phyloP scores from a whole-genome alignment of 2,797 vertebrate species.

The Enoplosus armatus region DNA sequence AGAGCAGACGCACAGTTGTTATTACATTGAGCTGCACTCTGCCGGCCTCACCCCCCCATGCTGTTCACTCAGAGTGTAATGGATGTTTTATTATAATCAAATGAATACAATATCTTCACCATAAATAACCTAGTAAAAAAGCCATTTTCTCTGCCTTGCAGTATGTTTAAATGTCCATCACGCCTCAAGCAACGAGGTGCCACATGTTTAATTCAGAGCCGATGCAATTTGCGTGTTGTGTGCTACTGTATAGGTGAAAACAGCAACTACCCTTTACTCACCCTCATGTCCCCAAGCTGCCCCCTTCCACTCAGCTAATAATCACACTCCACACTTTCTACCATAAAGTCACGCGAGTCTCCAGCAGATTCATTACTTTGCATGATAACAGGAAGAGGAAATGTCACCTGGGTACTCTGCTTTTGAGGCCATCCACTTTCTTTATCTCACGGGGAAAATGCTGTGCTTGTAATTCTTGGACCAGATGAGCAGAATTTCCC shows the following conservation, averaged over 20 bases:
- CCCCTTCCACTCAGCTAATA: constrained; percentile 48
- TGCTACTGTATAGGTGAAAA: constrained; percentile 52
- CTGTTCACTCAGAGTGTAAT: constrained; percentile 79
- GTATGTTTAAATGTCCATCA: constrained; percentile 83
- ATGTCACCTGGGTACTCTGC: constrained; percentile 53
- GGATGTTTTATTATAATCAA: constrained; percentile 88
- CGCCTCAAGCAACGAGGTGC: constrained; percentile 74
- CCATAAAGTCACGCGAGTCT: constrained; percentile 53
- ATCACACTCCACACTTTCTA: constrained; percentile 55
- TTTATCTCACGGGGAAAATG: constrained; percentile 53
- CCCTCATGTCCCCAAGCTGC: constrained; percentile 32
- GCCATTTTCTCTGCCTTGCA: constrained; percentile 80
- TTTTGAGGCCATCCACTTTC: constrained; percentile 45
- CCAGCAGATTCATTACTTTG: constrained; percentile 64
- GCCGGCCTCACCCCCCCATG: constrained; percentile 66
- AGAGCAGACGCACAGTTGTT: constrained; percentile 76
- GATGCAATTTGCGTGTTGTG: constrained; percentile 68
- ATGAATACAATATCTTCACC: constrained; percentile 85
- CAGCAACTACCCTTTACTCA: constrained; percentile 50
- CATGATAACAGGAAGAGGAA: constrained; percentile 44
- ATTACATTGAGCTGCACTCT: constrained; percentile 81
- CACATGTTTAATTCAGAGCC: constrained; percentile 86
- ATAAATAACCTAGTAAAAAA: constrained; percentile 89
- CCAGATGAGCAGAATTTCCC: constrained; percentile 62
- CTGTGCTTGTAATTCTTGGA: constrained; percentile 56